A percentile compares a stretch with the other conserved stretches of the same genome.
These are phyloP conservation scores for Bembecia ichneumoniformis DNA, from an alignment of 2,888 invertebrate genomes.

Conservation along the genomic window DNA sequence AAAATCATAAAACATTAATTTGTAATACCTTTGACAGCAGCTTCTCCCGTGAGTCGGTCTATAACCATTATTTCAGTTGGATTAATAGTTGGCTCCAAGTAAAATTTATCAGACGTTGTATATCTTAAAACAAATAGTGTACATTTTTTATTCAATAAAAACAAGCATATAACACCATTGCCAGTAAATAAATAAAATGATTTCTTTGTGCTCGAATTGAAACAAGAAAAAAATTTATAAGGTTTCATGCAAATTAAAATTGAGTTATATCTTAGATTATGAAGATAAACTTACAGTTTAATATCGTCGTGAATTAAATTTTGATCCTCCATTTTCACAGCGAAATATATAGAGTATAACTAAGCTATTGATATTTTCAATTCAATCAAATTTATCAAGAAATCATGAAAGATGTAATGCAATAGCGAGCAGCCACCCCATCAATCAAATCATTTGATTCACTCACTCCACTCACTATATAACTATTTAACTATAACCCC, in stretches of 20 bases:
- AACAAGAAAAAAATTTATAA: not conserved
- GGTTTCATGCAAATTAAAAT: not conserved
- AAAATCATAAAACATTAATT: not conserved
- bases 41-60: constrained; percentile 84
- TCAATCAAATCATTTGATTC: too few relatives aligned
- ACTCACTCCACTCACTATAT: too few relatives aligned
- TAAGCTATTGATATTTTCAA: not conserved
- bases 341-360: not conserved
- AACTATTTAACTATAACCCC: too few relatives aligned
- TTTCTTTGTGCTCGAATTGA: not conserved
- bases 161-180: not conserved
- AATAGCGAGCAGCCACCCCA: too few relatives aligned
- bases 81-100: constrained; percentile 84
- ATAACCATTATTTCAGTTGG: constrained; percentile 85
- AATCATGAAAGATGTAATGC: too few relatives aligned
- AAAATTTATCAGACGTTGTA: constrained; percentile 91
- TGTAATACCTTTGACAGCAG: constrained; percentile 76
- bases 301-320: constrained; percentile 80
- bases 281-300: constrained; percentile 74
- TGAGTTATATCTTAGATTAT: not conserved
- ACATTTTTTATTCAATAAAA: not conserved
- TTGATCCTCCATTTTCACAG: constrained; percentile 70
- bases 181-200: not conserved
- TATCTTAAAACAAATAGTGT: constrained; percentile 67
- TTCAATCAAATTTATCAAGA: too few relatives aligned